Evolutionary conservation across 2,888 invertebrate species (phyloP), one percentile per base, ranked within the genome.

Genomic region (Aplocera efformata): DNA sequence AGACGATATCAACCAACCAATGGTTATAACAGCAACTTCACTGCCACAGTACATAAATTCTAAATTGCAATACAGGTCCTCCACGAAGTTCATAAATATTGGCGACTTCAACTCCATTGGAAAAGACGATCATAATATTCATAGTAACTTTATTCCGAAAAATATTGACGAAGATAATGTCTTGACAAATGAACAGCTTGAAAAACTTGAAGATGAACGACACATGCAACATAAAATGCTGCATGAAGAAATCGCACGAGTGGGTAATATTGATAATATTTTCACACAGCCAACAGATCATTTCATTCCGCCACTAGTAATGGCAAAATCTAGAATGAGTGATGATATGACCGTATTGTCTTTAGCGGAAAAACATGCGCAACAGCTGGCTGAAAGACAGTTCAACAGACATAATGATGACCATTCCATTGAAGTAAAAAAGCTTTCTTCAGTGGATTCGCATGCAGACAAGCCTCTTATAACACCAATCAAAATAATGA

Each of bases 271-370:
- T 33, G 84, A 88, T 58, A 84, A 75, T 28, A 84, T 88, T 58
- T 89, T 85, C 54, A 86, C 81, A 6, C 88, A 86, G 55, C 81
- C 88, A 1, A 80, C 88, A 6, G 89, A 89, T 52, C 88, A 88
- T 53, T 89, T 89, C 54, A 75, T 89, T 13, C 89, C 89, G 3
- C 89, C 89, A 2, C 54, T 89, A 17, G 88, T 89, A 1, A 89
- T 89, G 84, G 89, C 89, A 13, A 89, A 88, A 53, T 80, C 89
- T 32, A 89, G 79, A 67, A 69, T 86, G 13, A 82, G 81, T 50
- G 79, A 88, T 45, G 89, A 89, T 37, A 88, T 89, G 88, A 86
- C 77, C 17, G 85, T 88, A 29, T 63, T 88, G 47, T 86, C 89
- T 3, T 61, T 88, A 58, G 68, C 88, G 73, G 81, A 85, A 74